Percentiles rank a stretch among this genome's conserved stretches.
Conservation (phyloP, 1,140 invertebrate genomes). For the Sarcophaga peregrina region DNA sequence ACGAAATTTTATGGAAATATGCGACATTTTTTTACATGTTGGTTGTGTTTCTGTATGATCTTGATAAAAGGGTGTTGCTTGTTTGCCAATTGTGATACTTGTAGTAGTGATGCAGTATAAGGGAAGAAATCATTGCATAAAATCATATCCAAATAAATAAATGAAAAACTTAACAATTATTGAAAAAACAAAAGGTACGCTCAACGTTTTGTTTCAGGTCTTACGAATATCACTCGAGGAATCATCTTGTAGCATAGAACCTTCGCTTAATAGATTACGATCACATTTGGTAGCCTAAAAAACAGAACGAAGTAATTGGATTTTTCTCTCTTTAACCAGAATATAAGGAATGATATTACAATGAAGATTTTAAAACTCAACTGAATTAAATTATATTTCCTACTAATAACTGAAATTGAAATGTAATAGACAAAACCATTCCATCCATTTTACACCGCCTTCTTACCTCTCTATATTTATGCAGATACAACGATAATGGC, state of each 20-base stretch:
- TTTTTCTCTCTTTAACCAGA: background rate
- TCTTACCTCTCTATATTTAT: conserved; percentile 90
- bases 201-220: conserved; percentile 37
- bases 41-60: background rate
- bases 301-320: conserved; percentile 34
- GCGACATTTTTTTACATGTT: background rate
- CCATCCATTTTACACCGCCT: background rate
- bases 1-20: background rate
- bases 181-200: conserved; percentile 16
- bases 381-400: background rate
- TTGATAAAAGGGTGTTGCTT: background rate
- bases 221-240: conserved; percentile 48
- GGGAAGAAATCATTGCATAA: background rate
- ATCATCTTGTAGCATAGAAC: conserved; percentile 45
- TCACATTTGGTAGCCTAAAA: conserved; percentile 64
- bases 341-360: background rate
- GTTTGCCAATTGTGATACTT: background rate
- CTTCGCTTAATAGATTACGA: conserved; percentile 60
- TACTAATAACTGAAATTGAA: background rate
- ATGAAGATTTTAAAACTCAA: background rate
- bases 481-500: conserved; percentile 94
- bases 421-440: background rate
- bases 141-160: background rate
- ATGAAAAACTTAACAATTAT: background rate
- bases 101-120: background rate